phyloP scores from a whole-genome alignment of 2,113 vertebrate genomes.

The Todiramphus saurophagus region DNA sequence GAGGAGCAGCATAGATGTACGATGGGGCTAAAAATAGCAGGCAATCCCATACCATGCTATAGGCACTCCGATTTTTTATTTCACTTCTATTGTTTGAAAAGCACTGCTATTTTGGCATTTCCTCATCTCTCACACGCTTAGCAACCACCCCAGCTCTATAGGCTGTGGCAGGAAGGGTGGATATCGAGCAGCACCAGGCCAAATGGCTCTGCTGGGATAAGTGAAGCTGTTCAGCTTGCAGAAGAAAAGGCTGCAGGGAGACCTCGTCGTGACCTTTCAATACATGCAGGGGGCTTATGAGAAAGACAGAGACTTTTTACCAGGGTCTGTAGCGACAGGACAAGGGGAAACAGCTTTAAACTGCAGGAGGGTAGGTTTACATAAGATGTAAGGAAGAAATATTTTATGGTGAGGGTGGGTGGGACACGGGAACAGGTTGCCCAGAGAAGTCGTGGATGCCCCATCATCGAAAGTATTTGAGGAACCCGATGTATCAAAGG shows the following conservation, averaged over 20 bases:
- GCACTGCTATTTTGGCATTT: conserved; percentile 41
- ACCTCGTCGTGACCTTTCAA: neutral
- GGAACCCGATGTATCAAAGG: neutral
- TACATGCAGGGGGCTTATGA: neutral
- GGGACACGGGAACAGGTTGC: neutral
- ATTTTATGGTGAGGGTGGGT: neutral
- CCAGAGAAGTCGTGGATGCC: neutral
- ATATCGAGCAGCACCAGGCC: neutral
- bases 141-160: neutral
- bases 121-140: neutral
- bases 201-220: neutral
- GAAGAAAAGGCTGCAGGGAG: neutral
- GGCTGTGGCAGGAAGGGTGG: conserved; percentile 22
- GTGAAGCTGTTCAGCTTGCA: neutral
- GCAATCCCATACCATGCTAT: neutral
- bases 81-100: conserved; percentile 18
- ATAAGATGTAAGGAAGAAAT: neutral
- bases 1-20: neutral
- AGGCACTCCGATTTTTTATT: neutral
- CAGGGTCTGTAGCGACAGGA: neutral
- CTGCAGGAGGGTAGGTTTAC: neutral
- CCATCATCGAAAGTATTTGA: neutral
- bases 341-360: neutral
- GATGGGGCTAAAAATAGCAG: neutral
- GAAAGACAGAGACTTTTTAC: neutral